phyloP scores from a whole-genome alignment of 2,113 vertebrate species.

The Oryzias curvinotus region DNA sequence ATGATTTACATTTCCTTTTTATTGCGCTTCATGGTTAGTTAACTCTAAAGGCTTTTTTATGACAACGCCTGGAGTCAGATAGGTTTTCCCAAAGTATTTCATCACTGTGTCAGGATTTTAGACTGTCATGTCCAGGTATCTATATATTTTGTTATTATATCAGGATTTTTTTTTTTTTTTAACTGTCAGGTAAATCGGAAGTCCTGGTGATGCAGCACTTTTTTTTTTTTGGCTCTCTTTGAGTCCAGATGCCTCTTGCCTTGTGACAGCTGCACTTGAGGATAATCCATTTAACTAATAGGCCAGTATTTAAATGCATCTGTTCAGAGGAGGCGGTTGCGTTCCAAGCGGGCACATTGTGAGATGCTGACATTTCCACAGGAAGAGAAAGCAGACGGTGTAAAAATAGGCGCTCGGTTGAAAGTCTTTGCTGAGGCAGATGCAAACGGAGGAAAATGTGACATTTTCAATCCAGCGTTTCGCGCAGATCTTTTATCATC shows the following conservation, averaged over 20 bases:
- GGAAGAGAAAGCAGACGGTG: constrained; percentile 54
- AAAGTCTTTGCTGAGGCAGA: constrained; percentile 50
- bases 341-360: constrained; percentile 55
- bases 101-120: background rate
- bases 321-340: constrained; percentile 59
- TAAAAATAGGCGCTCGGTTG: constrained; percentile 66
- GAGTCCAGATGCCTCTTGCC: constrained; percentile 66
- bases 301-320: constrained; percentile 74
- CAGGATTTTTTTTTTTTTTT: constrained; percentile 8
- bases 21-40: constrained; percentile 25
- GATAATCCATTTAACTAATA: constrained; percentile 77
- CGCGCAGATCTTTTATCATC: constrained; percentile 30
- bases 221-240: constrained; percentile 31
- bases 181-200: constrained; percentile 24
- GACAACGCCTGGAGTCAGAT: background rate
- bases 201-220: constrained; percentile 48
- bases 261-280: constrained; percentile 73
- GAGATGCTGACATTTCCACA: constrained; percentile 72
- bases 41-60: constrained; percentile 21
- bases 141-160: background rate
- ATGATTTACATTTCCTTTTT: constrained; percentile 34
- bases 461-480: constrained; percentile 67
- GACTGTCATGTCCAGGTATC: background rate
- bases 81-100: background rate
- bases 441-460: constrained; percentile 52